Evolutionary conservation across 2,113 vertebrate genomes (phyloP).

Genomic region (Fulmarus glacialis): DNA sequence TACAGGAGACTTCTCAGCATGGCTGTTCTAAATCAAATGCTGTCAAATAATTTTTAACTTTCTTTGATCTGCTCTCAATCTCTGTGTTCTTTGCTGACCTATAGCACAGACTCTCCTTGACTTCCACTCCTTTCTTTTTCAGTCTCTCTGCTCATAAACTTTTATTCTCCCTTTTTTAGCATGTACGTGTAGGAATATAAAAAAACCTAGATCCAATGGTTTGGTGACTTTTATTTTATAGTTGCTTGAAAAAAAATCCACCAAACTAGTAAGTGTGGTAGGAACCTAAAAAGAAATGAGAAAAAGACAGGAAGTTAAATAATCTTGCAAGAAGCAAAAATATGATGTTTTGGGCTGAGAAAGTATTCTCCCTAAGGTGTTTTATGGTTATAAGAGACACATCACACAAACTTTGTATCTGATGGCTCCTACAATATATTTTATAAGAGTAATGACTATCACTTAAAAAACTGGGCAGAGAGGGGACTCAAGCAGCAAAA

Average conservation of each 20-base stretch:
- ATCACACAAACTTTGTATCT: slow-evolving; percentile 41
- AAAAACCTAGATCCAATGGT: not conserved
- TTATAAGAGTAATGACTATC: slow-evolving; percentile 20
- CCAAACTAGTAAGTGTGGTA: not conserved
- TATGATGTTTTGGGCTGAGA: not conserved
- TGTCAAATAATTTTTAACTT: slow-evolving; percentile 77
- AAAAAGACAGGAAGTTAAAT: slow-evolving; percentile 54
- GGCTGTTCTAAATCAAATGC: slow-evolving; percentile 74
- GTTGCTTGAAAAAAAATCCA: not conserved
- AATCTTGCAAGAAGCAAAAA: slow-evolving; percentile 64
- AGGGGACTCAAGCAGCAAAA: not conserved
- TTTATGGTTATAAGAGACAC: slow-evolving; percentile 52
- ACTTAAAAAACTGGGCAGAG: slow-evolving; percentile 19
- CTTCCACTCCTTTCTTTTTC: slow-evolving; percentile 45
- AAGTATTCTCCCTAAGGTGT: slow-evolving; percentile 39
- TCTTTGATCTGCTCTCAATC: slow-evolving; percentile 74
- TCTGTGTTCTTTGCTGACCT: slow-evolving; percentile 62
- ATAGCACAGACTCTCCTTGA: slow-evolving; percentile 50
- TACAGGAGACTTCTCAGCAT: slow-evolving; percentile 47
- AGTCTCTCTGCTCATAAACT: slow-evolving; percentile 24
- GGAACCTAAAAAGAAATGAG: slow-evolving; percentile 33
- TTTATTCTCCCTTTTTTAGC: slow-evolving; percentile 53
- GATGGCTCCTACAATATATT: slow-evolving; percentile 27
- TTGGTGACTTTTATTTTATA: slow-evolving; percentile 52
- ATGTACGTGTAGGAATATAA: not conserved